Evolutionary conservation across 2,113 vertebrate genomes (phyloP).

Genomic region (Chionis minor): DNA sequence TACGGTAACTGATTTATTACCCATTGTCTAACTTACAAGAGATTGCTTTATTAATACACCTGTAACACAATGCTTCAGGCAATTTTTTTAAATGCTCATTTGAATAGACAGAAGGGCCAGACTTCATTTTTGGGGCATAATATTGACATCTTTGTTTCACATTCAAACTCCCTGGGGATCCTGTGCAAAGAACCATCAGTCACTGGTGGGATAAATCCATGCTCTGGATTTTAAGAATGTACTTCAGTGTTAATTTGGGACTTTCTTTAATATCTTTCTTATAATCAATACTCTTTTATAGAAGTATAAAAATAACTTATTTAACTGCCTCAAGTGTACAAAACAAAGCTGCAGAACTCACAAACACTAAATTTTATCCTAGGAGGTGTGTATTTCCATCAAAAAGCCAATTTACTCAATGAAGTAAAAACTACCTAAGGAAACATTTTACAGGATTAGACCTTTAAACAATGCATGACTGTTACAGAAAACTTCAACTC

Average conservation of each 20-base stretch:
- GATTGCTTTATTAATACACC: constrained; percentile 24
- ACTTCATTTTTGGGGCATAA: neutral
- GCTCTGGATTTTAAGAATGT: neutral
- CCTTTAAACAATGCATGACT: neutral
- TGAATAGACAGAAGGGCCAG: constrained; percentile 28
- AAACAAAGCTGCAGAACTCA: neutral
- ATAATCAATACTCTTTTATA: neutral
- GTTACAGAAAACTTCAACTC: neutral
- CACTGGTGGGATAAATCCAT: neutral
- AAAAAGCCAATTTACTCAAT: neutral
- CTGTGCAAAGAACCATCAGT: neutral
- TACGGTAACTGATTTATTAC: neutral
- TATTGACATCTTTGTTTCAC: constrained; percentile 49
- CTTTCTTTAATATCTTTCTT: neutral
- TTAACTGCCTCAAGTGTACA: neutral
- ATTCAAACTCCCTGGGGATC: neutral
- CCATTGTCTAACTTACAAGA: constrained; percentile 35
- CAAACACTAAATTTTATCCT: neutral
- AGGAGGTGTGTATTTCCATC: neutral
- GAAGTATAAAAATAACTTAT: neutral
- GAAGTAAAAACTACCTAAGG: neutral
- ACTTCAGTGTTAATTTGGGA: neutral
- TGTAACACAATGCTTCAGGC: constrained; percentile 26
- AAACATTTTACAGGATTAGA: neutral
- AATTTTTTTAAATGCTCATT: constrained; percentile 29